Base-by-base conservation (phyloP, 37 sponge, comb jelly and placozoan species). In the Theonella swinhoei region DNA sequence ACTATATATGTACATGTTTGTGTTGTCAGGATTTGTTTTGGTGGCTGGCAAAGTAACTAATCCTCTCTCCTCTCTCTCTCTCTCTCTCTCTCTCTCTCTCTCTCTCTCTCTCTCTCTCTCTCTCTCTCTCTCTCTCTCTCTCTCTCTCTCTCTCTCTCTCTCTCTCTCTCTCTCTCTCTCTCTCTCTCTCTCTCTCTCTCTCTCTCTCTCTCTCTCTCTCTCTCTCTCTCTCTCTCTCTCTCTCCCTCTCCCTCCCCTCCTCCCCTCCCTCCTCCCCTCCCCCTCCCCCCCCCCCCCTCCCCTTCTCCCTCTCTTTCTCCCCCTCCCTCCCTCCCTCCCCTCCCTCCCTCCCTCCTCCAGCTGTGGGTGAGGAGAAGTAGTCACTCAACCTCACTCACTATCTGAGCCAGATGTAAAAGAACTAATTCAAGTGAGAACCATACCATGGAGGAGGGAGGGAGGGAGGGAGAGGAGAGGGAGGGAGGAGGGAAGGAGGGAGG, bases 311-410 rank as follows among this genome's bases (percentile, higher is more conserved):
- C 60, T 58, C 60, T 19, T 19, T 19, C 19, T 19, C 60, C 60
- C 60, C 19, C 60, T 58, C 60, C 19, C 60, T 19, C 19, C 60
- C 60, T 58, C 60, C 60, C 60, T 19, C 60, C 19, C 19, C 60
- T 19, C 60, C 19, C 60, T 64, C 62, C 62, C 22, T 1, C 29
- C 36, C 42, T 42, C 3, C 58, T 58, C 77, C 93, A 94, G 79
- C 64, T 83, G 92, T 54, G 97, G 94, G 24, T 94, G 94, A 42
- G 92, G 92, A 78, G 78, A 90, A 42, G 33, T 80, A 0, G 87
- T 87, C 25, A 81, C 94, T 2, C 83, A 84, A 14, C 88, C 94
- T 5, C 85, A 91, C 47, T 82, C 94, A 19, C 81, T 97, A 30
- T 85, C 88, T 38, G 94, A 97, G 30, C 88, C 85, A 23, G 42